These are phyloP conservation scores for Lithophane leautieri DNA, from an alignment of 2,888 invertebrate genomes.

Conservation along the genomic window DNA sequence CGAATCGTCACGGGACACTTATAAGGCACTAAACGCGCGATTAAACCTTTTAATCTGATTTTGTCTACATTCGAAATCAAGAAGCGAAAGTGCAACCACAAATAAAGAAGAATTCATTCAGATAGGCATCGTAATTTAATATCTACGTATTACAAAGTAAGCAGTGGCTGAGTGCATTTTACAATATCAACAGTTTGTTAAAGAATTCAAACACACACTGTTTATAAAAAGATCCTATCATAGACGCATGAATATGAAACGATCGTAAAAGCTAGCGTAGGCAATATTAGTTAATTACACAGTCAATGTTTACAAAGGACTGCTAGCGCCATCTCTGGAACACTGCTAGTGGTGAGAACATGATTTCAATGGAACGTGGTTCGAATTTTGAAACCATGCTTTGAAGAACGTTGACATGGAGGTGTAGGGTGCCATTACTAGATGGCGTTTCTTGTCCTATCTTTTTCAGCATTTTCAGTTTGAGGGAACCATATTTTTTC, in stretches of 20 bases:
- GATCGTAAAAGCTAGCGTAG: constrained; percentile 64
- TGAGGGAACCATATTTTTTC: neutral
- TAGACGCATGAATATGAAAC: constrained; percentile 61
- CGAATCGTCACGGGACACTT: neutral
- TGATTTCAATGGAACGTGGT: neutral
- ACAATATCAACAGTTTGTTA: constrained; percentile 52
- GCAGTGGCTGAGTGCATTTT: constrained; percentile 28
- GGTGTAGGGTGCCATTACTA: neutral
- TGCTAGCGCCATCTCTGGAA: constrained; percentile 61
- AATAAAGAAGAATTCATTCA: constrained; percentile 13
- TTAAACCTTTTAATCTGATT: constrained; percentile 16
- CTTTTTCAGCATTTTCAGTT: neutral
- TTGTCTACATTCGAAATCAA: constrained; percentile 26
- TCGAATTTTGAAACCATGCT: constrained; percentile 6
- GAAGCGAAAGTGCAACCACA: constrained; percentile 45
- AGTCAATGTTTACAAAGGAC: constrained; percentile 18
- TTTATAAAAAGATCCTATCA: constrained; percentile 64
- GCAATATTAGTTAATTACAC: constrained; percentile 59
- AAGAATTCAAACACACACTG: constrained; percentile 55
- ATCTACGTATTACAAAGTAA: constrained; percentile 37
- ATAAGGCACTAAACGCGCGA: neutral
- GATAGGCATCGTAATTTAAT: constrained; percentile 24
- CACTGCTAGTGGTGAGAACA: neutral
- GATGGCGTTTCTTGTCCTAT: constrained; percentile 41
- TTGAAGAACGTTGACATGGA: neutral